Evolutionary conservation across 2,113 vertebrate species (phyloP), one percentile per base, ranked within the genome.

Genomic region (Pelmatolapia mariae): DNA sequence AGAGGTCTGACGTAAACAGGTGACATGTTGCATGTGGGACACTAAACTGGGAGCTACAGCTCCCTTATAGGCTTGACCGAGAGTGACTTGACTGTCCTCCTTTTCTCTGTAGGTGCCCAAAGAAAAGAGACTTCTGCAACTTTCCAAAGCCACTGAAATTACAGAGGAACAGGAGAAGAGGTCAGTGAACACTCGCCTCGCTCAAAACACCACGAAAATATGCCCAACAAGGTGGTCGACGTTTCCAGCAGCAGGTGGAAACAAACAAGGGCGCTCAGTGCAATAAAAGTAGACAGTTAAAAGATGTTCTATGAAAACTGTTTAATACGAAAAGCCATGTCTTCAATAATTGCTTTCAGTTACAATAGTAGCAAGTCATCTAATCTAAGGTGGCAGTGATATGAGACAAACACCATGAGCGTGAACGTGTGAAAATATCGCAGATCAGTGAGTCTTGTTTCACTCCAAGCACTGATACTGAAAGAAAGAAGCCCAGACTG

Each of bases 111-210:
- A 99, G 98, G 98, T 99, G 94, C 98, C 98, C 61, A 98, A 98
- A 96, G 98, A 99, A 94, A 99, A 99, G 95, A 97, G 98, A 87
- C 94, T 98, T 81, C 94, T 99, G 92, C 91, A 97, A 87, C 91
- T 98, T 91, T 96, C 97, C 92, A 99, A 98, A 98, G 96, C 96
- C 29, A 94, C 83, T 91, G 98, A 99, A 85, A 95, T 92, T 90
- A 96, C 97, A 95, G 98, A 99, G 89, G 98, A 99, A 79, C 98
- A 97, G 92, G 98, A 99, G 88, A 99, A 98, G 96, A 99, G 98
- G 98, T 99, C 95, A 80, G 96, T 94, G 31, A 13, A 81, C 56
- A 5, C 83, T 29, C 3, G 59, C 59, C 24, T 80, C 10, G 31
- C 2, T 68, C 19, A 15, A 90, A 40, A 82, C 29, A 31, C 1